Base-by-base conservation (phyloP, 2,888 invertebrate genomes). In the Nezara viridula region DNA sequence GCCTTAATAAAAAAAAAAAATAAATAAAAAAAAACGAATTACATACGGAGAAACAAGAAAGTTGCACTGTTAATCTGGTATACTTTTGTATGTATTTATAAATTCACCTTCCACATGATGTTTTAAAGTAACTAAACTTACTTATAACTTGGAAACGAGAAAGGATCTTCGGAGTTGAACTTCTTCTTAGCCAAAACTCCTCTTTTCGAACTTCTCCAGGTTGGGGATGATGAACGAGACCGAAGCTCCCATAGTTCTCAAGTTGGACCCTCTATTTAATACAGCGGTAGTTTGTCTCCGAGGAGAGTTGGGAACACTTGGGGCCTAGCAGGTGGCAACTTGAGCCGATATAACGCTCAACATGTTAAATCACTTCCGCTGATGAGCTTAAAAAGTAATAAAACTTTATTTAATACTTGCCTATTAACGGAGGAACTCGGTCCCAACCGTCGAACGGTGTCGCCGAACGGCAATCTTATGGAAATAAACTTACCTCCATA, bases 351-450 rank as follows among this genome's bases (percentile, higher is more conserved):
- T 40, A 40, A 21, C 77, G 40, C 37, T 24, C 77, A 44, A 44
- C 77, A 77, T 37, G 77, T 37, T 77, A 40, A 77, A 77, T 77
- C 40, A 77, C 77, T 77, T 40, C 27, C 40, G 9, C 40, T 37
- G 77, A 44, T 77, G 77, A 44, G 77, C 77, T 77, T 77, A 77
- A 77, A 77, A 40, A 77, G 77, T 77, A 77, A 77, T 77, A 77
- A 40, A 77, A 77, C 77, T 40, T 77, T 44, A 77, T 77, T 77
- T 77, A 77, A 77, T 77, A 24, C 77, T 19, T 73, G 14, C 73
- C 21, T 73, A 73, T 73, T 73, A 37, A 73, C 73, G 19, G 73
- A 7, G 73, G 37, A 37, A 73, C 37, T 73, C 37, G 0, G 9
- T 6, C 37, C 9, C 12, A 66, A 66, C 32, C 14, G 14, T 37